Base-by-base conservation (phyloP, 2,797 vertebrate species). In the Coregonus suidteri region DNA sequence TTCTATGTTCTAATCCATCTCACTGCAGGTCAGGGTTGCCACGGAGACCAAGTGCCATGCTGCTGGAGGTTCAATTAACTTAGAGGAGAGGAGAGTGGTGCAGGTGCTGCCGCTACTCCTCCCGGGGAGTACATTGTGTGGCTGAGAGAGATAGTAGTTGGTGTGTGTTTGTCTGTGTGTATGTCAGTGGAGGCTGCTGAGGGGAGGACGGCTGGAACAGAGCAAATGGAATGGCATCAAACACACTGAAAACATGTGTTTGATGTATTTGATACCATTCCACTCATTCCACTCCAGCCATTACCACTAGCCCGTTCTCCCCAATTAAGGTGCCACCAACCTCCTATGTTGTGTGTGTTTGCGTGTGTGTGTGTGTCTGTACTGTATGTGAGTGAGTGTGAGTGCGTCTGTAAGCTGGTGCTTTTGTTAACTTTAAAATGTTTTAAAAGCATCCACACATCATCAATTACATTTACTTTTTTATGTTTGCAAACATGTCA, bases 31-130 rank as follows among this genome's bases (percentile, higher is more conserved):
- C 86, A 87, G 85, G 47, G 91, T 94, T 91, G 90, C 93, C 92
- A 93, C 85, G 92, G 93, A 91, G 91, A 94, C 92, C 9, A 78
- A 78, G 86, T 89, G 88, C 89, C 88, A 88, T 92, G 90, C 88
- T 88, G 84, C 85, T 76, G 52, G 74, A 72, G 82, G 85, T 79
- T 89, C 92, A 92, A 93, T 94, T 93, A 93, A 91, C 86, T 89
- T 81, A 20, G 70, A 30, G 64, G 52, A 35, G 73, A 71, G 77
- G 9, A 56, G 76, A 76, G 82, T 37, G 56, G 53, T 79, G 81
- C 79, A 77, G 82, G 77, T 85, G 79, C 71, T 56, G 41, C 41
- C 41, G 9, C 67, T 70, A 64, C 75, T 75, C 77, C 37, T 67
- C 20, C 59, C 59, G 56, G 77, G 51, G 30, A 53, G 35, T 35